Conservation (phyloP, 2,888 invertebrate genomes). For the Dendrolimus pini region DNA sequence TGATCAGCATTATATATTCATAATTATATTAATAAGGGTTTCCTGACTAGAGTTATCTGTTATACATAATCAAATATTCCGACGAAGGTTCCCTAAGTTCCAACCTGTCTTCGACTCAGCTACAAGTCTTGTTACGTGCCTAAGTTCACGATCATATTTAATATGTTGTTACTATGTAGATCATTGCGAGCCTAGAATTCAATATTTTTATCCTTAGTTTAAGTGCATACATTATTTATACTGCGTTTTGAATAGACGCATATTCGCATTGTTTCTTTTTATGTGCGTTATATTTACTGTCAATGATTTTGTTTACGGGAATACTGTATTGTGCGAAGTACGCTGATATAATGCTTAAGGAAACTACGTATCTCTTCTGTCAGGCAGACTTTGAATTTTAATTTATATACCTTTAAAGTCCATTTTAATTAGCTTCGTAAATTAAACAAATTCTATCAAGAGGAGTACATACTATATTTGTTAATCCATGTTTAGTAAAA, state of each 20-base stretch:
- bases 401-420: no score
- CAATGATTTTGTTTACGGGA: background rate
- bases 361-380: no score
- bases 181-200: slow-evolving; percentile 40
- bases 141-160: slow-evolving; percentile 46
- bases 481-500: no score
- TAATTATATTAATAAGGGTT: no score
- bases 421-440: no score
- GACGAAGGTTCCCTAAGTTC: background rate
- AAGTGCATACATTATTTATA: slow-evolving; percentile 23
- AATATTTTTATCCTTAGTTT: slow-evolving; percentile 35
- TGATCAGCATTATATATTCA: no score
- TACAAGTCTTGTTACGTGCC: slow-evolving; percentile 30
- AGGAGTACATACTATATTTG: no score
- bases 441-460: no score
- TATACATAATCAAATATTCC: no score
- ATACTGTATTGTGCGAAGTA: background rate
- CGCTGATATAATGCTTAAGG: no score
- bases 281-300: background rate
- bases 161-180: slow-evolving; percentile 44
- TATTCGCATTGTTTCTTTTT: slow-evolving; percentile 10
- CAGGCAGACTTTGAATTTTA: no score
- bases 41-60: no score
- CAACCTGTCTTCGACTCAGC: background rate
- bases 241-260: slow-evolving; percentile 12